Conservation (phyloP, 1,140 invertebrate genomes). For the Phenacoccus solenopsis region DNA sequence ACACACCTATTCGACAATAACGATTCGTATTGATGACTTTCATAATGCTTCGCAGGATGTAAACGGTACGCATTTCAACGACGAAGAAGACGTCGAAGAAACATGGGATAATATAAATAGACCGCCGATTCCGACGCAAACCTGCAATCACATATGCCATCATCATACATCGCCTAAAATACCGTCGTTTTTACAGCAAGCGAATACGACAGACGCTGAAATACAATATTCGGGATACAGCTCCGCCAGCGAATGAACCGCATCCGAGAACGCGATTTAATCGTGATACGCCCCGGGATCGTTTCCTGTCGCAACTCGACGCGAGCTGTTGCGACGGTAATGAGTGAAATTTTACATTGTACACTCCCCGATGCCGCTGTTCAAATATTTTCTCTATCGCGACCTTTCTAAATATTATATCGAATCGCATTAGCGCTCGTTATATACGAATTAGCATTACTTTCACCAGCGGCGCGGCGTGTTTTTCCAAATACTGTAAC, state of each 20-base stretch:
- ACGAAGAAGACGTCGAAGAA: background rate
- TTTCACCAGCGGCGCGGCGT: no score
- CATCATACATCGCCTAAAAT: background rate
- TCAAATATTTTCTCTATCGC: no score
- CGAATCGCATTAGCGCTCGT: no score
- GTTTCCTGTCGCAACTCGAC: no score
- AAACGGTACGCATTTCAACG: background rate
- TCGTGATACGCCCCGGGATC: no score
- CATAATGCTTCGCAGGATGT: background rate
- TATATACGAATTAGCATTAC: no score
- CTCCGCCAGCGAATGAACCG: background rate
- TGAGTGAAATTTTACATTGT: no score
- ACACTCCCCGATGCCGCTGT: no score
- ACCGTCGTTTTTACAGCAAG: background rate
- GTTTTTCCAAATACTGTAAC: no score
- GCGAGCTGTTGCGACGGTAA: no score
- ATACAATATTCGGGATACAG: conserved; percentile 5
- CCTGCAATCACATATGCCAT: background rate
- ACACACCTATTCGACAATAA: background rate
- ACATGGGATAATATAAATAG: background rate
- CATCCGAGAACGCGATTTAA: no score
- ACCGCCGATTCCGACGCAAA: background rate
- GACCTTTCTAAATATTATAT: no score
- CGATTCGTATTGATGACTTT: background rate
- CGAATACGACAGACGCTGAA: background rate